These are phyloP conservation scores for Natrix natrix DNA, from an alignment of 2,797 vertebrate genomes.

Conservation along the genomic window DNA sequence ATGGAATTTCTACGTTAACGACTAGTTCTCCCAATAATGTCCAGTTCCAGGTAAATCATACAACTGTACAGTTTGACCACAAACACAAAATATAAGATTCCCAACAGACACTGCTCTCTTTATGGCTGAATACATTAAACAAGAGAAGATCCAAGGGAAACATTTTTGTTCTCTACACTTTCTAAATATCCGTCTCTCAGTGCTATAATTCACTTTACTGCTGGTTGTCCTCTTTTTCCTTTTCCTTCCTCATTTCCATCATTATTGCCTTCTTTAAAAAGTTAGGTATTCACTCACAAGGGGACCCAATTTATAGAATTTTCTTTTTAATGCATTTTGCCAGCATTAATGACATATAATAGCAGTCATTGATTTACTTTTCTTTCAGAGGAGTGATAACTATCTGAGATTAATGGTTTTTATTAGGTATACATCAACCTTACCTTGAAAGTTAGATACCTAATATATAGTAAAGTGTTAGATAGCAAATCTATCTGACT, in stretches of 20 bases:
- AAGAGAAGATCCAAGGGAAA: neutral
- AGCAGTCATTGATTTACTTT: neutral
- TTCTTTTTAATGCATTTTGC: neutral
- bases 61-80: neutral
- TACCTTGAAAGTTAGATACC: neutral
- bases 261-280: neutral
- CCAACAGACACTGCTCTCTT: neutral
- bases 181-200: neutral
- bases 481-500: neutral
- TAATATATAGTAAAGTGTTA: neutral
- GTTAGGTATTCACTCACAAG: neutral
- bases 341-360: neutral
- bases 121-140: neutral
- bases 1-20: neutral
- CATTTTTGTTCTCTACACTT: neutral
- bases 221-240: neutral
- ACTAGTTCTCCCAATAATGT: neutral
- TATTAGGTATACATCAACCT: neutral
- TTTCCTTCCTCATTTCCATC: neutral
- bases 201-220: neutral
- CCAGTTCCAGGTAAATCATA: neutral
- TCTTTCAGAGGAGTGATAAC: neutral
- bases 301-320: neutral
- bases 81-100: neutral
- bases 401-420: neutral